phyloP scores from a whole-genome alignment of 2,113 vertebrate species.

The Ariopsis seemanni region DNA sequence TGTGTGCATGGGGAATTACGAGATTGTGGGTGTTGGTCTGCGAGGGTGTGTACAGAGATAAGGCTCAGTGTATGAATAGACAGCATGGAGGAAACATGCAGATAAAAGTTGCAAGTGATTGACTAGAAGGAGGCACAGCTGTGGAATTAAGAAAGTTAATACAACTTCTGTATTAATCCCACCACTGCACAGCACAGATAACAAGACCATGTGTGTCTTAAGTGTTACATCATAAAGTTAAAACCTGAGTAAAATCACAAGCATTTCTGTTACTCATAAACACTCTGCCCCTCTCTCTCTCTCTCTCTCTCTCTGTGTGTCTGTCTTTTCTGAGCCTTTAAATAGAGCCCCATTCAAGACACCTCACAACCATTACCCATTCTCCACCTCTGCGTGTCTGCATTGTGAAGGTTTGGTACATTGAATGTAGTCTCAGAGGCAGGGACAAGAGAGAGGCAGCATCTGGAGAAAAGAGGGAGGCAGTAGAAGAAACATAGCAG shows the following conservation, averaged over 20 bases:
- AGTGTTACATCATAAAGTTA: slow-evolving; percentile 25
- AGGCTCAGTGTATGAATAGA: slow-evolving; percentile 22
- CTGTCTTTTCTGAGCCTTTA: neutral
- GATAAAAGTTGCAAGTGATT: slow-evolving; percentile 39
- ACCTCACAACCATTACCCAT: slow-evolving; percentile 1
- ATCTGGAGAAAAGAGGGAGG: neutral
- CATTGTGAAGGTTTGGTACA: slow-evolving; percentile 26
- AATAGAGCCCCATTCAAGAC: neutral
- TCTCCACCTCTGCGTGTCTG: slow-evolving; percentile 19
- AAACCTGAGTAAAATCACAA: slow-evolving; percentile 24
- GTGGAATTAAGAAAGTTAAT: slow-evolving; percentile 44
- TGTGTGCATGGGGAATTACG: slow-evolving; percentile 1
- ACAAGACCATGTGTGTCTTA: slow-evolving; percentile 17
- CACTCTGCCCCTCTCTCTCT: neutral
- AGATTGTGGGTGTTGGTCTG: slow-evolving; percentile 9
- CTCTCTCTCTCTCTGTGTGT: neutral
- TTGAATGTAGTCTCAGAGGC: slow-evolving; percentile 8
- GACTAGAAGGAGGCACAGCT: slow-evolving; percentile 36
- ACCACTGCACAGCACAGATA: slow-evolving; percentile 44
- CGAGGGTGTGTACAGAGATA: slow-evolving; percentile 36
- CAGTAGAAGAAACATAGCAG: slow-evolving; percentile 6
- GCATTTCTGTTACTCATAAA: neutral
- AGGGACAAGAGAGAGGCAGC: slow-evolving; percentile 17
- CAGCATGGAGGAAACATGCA: slow-evolving; percentile 41
- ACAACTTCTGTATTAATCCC: slow-evolving; percentile 46